Conservation (phyloP, 1,140 invertebrate genomes). For the Drosophila yakuba region DNA sequence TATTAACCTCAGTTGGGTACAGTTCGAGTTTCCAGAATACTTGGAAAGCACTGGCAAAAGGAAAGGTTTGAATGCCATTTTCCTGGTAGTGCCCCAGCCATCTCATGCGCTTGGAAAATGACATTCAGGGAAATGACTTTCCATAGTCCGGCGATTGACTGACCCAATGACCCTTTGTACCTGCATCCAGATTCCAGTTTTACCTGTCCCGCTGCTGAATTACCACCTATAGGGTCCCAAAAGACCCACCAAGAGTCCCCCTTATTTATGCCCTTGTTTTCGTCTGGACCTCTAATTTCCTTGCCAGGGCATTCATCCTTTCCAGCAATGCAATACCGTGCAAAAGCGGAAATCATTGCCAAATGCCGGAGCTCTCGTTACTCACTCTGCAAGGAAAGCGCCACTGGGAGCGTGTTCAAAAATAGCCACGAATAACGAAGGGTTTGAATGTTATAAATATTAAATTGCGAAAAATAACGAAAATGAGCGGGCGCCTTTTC, state of each 20-base stretch:
- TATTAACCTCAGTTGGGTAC: neutral
- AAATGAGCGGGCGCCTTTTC: neutral
- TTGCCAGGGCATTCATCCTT: neutral
- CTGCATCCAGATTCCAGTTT: neutral
- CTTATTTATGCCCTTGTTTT: neutral
- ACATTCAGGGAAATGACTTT: constrained; percentile 6
- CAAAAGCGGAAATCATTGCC: constrained; percentile 6
- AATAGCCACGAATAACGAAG: constrained; percentile 57
- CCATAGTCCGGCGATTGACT: neutral
- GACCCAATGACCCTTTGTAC: neutral
- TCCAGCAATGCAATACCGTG: neutral
- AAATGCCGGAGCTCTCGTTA: constrained; percentile 23
- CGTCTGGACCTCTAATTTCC: neutral
- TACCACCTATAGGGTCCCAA: no score
- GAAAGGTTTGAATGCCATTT: neutral
- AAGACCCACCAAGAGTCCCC: neutral
- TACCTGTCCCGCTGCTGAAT: neutral
- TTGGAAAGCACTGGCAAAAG: neutral
- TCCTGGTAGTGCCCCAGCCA: no score
- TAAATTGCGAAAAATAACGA: constrained; percentile 69
- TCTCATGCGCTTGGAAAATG: neutral
- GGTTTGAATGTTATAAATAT: constrained; percentile 67
- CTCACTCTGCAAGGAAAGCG: constrained; percentile 6
- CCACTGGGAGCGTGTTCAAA: constrained; percentile 46
- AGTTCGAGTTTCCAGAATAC: neutral